phyloP scores from a whole-genome alignment of 2,113 vertebrate genomes.

The Phyllopteryx taeniolatus region DNA sequence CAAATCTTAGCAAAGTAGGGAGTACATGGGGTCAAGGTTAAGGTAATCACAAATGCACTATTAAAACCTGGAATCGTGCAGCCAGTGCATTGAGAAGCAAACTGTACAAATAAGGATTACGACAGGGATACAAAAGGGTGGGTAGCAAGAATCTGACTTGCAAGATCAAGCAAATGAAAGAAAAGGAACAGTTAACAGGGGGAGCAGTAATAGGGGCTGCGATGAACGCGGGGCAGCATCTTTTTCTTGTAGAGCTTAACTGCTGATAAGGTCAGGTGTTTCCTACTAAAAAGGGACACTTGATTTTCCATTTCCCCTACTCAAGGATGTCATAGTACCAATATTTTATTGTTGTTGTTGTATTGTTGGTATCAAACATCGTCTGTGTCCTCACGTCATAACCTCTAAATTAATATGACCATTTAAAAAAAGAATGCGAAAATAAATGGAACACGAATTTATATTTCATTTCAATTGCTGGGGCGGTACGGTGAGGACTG shows the following conservation, averaged over 20 bases:
- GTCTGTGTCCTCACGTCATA: neutral
- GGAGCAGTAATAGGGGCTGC: neutral
- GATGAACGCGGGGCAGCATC: neutral
- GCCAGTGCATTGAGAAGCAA: constrained; percentile 51
- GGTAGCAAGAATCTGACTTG: constrained; percentile 38
- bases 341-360: neutral
- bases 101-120: constrained; percentile 51
- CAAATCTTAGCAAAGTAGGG: constrained; percentile 16
- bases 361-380: neutral
- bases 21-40: constrained; percentile 61
- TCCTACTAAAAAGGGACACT: constrained; percentile 45
- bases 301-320: constrained; percentile 33
- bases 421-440: neutral
- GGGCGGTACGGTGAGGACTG: too few species aligned
- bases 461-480: too few species aligned
- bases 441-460: too few species aligned
- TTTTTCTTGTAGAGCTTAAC: constrained; percentile 30
- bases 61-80: constrained; percentile 56
- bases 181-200: constrained; percentile 12
- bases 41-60: constrained; percentile 33
- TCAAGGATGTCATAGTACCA: constrained; percentile 10
- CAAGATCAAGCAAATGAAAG: constrained; percentile 1
- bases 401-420: neutral
- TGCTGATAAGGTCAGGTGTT: constrained; percentile 51
- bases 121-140: constrained; percentile 31